Percentiles rank a stretch among this genome's conserved stretches.
Conservation (phyloP, 2,113 vertebrate species). For the Platysternon megacephalum region DNA sequence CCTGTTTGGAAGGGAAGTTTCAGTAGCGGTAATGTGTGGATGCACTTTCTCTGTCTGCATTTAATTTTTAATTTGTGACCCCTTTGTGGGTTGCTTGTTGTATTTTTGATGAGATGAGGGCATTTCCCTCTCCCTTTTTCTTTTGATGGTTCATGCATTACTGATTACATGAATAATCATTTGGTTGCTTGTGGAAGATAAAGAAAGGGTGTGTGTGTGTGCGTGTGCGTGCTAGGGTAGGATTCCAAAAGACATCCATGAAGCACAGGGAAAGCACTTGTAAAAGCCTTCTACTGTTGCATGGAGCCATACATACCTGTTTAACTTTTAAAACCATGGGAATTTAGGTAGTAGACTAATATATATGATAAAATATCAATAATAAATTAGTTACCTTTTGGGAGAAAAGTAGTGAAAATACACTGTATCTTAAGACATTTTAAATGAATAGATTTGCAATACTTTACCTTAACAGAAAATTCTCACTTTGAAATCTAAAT, state of each 20-base stretch:
- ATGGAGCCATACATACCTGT: background rate
- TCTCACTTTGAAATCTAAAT: background rate
- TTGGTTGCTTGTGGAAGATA: slow-evolving; percentile 17
- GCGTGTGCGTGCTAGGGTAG: background rate
- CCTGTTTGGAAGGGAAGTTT: background rate
- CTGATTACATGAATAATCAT: slow-evolving; percentile 45
- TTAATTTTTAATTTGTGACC: slow-evolving; percentile 76
- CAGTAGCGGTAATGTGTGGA: slow-evolving; percentile 52
- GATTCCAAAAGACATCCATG: background rate
- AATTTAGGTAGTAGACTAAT: background rate
- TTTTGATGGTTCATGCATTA: slow-evolving; percentile 61
- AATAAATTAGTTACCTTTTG: background rate
- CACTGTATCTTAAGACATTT: background rate
- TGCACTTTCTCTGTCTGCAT: slow-evolving; percentile 41
- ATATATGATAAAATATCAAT: background rate
- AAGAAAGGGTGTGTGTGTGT: background rate
- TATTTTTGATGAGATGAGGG: slow-evolving; percentile 75
- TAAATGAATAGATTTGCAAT: background rate
- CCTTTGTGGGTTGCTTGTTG: slow-evolving; percentile 57
- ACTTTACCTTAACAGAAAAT: background rate
- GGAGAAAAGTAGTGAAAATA: background rate
- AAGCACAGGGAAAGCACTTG: background rate
- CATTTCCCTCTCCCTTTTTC: slow-evolving; percentile 48
- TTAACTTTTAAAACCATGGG: background rate
- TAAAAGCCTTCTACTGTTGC: background rate